phyloP scores from a whole-genome alignment of 2,888 invertebrate species.

The Malthinus seriepunctatus region DNA sequence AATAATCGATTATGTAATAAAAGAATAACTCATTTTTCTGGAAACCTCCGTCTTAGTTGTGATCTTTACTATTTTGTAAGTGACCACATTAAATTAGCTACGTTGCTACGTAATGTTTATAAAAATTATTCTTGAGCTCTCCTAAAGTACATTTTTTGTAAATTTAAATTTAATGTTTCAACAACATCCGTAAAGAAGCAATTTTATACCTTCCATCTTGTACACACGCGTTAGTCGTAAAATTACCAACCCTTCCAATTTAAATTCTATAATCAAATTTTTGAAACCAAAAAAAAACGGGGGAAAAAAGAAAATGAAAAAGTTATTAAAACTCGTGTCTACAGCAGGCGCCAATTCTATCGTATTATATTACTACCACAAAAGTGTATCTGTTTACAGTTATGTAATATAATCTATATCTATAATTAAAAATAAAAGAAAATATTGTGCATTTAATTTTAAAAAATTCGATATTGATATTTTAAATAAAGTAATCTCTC shows the following conservation, averaged over 20 bases:
- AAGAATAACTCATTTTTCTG: too few species aligned
- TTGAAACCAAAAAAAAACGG: conserved; percentile 2
- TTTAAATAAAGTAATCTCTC: too few species aligned
- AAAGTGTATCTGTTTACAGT: conserved; percentile 20
- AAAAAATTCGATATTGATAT: too few species aligned
- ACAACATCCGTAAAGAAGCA: conserved; percentile 9
- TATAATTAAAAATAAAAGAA: too few species aligned
- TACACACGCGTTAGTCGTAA: conserved; percentile 16
- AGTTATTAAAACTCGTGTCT: conserved; percentile 9
- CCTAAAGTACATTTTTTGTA: too few species aligned
- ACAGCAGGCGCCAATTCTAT: conserved; percentile 16
- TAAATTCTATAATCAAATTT: conserved; percentile 3
- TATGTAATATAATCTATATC: conserved; percentile 16
- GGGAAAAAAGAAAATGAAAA: conserved; percentile 3
- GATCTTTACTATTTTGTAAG: too few species aligned
- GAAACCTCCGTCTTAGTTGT: too few species aligned
- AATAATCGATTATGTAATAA: too few species aligned
- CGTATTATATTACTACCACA: conserved; percentile 21
- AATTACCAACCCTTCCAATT: conserved; percentile 12
- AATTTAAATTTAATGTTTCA: background rate
- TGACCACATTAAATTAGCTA: too few species aligned
- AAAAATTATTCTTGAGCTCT: too few species aligned
- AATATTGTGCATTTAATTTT: too few species aligned
- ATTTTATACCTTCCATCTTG: conserved; percentile 21
- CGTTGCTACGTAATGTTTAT: too few species aligned